These are phyloP conservation scores for Drosophila subobscura DNA, from an alignment of 1,140 invertebrate species.

Conservation along the genomic window DNA sequence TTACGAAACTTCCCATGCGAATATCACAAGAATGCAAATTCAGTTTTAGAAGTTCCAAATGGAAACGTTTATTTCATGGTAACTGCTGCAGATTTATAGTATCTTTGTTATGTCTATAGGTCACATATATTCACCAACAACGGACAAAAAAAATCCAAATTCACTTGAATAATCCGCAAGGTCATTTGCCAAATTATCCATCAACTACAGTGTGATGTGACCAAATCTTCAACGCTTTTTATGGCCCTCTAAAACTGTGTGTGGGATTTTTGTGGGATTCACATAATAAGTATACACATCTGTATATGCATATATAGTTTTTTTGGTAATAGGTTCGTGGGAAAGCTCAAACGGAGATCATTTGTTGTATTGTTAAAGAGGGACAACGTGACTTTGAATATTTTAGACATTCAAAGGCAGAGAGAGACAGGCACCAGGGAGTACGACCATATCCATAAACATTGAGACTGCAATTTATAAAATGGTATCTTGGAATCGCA, in stretches of 20 bases:
- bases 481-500: conserved; percentile 46
- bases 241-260: conserved; percentile 21
- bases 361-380: conserved; percentile 21
- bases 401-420: conserved; percentile 39
- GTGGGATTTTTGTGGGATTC: conserved; percentile 26
- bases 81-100: conserved; percentile 25
- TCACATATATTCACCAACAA: conserved; percentile 4
- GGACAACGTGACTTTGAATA: conserved; percentile 58
- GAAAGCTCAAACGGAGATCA: conserved; percentile 39
- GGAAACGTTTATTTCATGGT: conserved; percentile 9
- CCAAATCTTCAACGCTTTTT: conserved; percentile 50
- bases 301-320: conserved; percentile 5
- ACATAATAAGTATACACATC: conserved; percentile 3
- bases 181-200: conserved; percentile 50
- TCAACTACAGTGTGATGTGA: conserved; percentile 34
- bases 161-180: conserved; percentile 24
- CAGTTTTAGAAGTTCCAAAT: neutral
- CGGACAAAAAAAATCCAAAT: conserved; percentile 12
- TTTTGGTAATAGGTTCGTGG: conserved; percentile 45
- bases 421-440: conserved; percentile 1
- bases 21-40: conserved; percentile 10
- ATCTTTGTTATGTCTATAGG: conserved; percentile 14
- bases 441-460: conserved; percentile 31
- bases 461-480: conserved; percentile 54
- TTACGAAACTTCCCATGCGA: conserved; percentile 6